Conservation (phyloP, 2,113 vertebrate species). For the Suricata suricatta region DNA sequence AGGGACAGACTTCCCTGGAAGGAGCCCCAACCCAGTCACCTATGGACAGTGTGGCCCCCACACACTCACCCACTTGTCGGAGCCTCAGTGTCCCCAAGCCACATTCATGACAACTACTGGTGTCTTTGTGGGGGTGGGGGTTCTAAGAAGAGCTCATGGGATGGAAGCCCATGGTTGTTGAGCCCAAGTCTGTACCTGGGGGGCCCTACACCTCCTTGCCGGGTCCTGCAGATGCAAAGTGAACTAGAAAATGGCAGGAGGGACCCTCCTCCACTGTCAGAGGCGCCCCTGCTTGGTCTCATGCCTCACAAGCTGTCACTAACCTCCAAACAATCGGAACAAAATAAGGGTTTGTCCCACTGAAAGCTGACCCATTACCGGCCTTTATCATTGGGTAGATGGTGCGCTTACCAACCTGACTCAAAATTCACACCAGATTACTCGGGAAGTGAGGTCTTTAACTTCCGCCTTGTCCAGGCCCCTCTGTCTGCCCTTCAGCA, state of each 20-base stretch:
- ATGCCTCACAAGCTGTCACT: fast-evolving
- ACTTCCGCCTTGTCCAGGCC: not conserved
- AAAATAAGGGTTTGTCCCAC: fast-evolving
- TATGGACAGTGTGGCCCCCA: not conserved
- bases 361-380: fast-evolving
- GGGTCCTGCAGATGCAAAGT: fast-evolving
- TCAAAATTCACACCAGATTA: fast-evolving
- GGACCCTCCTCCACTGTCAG: fast-evolving
- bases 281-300: not conserved
- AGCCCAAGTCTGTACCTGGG: no score
- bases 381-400: fast-evolving
- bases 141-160: fast-evolving
- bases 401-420: not conserved
- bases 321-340: not conserved
- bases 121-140: not conserved
- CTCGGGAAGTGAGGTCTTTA: not conserved
- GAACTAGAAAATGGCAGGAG: fast-evolving
- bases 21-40: no score
- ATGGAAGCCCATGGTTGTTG: not conserved
- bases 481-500: not conserved
- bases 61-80: fast-evolving
- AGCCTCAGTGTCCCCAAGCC: not conserved
- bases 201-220: fast-evolving
- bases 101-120: fast-evolving
- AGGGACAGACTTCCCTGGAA: fast-evolving